Evolutionary conservation across 2,113 vertebrate species (phyloP), one percentile per base, ranked within the genome.

Genomic region (Polypterus bichir): DNA sequence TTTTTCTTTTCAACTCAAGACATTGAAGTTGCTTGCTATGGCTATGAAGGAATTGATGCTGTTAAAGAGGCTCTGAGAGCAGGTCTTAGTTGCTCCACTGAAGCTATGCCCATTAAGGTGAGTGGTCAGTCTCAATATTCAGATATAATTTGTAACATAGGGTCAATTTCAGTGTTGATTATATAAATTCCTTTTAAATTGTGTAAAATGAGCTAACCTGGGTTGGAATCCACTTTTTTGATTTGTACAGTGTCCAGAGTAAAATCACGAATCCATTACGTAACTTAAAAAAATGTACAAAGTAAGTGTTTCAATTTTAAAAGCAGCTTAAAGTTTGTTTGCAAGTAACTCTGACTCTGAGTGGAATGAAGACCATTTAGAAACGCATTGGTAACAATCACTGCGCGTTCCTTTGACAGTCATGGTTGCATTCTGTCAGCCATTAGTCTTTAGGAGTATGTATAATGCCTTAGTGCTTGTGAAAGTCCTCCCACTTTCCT

Each of bases 1-100:
- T 61, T 2, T 49, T 10, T 62, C 44, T 62, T 60, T 7, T 77
- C 27, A 27, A 27, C 66, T 11, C 80, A 98, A 27, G 95, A 98
- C 79, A 98, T 98, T 67, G 95, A 98, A 72, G 95, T 98, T 66
- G 94, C 95, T 7, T 98, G 94, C 78, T 98, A 98, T 45, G 94
- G 95, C 10, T 98, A 98, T 49, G 95, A 98, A 77, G 95, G 95
- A 53, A 98, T 98, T 5, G 95, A 98, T 76, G 95, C 95, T 0
- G 95, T 98, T 55, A 98, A 98, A 78, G 95, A 96, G 64, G 93
- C 95, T 60, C 77, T 98, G 79, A 85, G 92, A 77, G 93, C 93
- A 4, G 95, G 95, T 52, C 84, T 98, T 54, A 79, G 82, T 73
- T 98, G 95, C 80, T 97, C 95, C 67, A 98, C 95, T 0, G 95